These are phyloP conservation scores for Achroia grisella DNA, from an alignment of 1,140 invertebrate species.

Conservation along the genomic window DNA sequence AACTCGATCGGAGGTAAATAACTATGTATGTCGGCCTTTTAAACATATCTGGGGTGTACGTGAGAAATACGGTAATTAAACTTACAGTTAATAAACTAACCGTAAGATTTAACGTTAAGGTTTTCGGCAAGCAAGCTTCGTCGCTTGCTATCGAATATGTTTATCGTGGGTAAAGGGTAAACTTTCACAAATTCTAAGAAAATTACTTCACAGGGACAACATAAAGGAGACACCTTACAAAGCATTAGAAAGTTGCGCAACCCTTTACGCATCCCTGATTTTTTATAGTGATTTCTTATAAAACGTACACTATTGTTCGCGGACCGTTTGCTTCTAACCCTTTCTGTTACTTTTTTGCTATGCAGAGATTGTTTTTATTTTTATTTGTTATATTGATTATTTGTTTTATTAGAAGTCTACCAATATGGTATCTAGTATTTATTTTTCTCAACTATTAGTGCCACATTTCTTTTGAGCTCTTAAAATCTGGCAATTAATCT, in stretches of 20 bases:
- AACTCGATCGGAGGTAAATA: conserved; percentile 33
- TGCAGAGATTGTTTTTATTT: conserved; percentile 32
- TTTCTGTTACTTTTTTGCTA: conserved; percentile 52
- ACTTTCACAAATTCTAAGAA: conserved; percentile 62
- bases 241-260: conserved; percentile 70
- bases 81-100: neutral
- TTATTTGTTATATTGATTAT: neutral
- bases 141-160: neutral
- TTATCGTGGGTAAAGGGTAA: conserved; percentile 26
- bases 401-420: conserved; percentile 16
- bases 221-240: conserved; percentile 55
- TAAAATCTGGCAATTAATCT: conserved; percentile 32
- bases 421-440: neutral
- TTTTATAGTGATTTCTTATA: conserved; percentile 50
- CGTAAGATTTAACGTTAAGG: too few relatives aligned
- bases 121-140: neutral
- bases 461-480: neutral
- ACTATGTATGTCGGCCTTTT: conserved; percentile 27
- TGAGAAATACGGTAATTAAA: conserved; percentile 11
- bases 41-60: conserved; percentile 14
- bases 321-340: conserved; percentile 49
- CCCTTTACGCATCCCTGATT: conserved; percentile 48
- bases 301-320: conserved; percentile 47
- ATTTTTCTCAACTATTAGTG: neutral
- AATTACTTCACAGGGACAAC: conserved; percentile 22